Evolutionary conservation across 2,888 invertebrate genomes (phyloP).

Genomic region (Calephelis perditalis): DNA sequence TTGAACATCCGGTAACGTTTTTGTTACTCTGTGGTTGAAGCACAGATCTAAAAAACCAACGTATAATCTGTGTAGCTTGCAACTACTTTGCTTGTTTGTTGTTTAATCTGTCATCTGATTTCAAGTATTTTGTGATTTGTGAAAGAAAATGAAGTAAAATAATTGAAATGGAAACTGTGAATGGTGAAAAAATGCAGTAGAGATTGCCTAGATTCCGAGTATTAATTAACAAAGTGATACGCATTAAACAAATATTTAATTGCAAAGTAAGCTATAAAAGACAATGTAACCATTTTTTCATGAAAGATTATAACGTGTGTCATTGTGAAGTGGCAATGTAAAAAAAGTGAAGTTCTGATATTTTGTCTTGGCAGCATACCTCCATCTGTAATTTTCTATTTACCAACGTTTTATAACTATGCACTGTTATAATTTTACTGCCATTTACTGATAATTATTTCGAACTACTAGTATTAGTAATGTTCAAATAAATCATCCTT

Average conservation of each 20-base stretch:
- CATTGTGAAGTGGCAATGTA: slow-evolving; percentile 9
- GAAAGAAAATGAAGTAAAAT: slow-evolving; percentile 19
- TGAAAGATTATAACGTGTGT: slow-evolving; percentile 12
- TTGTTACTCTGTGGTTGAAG: no score
- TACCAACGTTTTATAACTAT: not conserved
- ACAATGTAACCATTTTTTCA: slow-evolving; percentile 15
- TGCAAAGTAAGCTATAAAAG: slow-evolving; percentile 5
- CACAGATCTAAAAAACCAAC: no score
- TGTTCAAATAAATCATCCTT: not conserved
- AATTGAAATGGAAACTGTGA: slow-evolving; percentile 12
- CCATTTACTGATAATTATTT: not conserved
- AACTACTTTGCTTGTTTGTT: not conserved
- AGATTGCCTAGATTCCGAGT: slow-evolving; percentile 4
- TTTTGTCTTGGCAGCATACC: slow-evolving; percentile 18
- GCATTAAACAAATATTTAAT: not conserved
- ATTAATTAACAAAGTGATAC: slow-evolving; percentile 1
- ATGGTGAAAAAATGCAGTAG: slow-evolving; percentile 12
- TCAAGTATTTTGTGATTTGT: slow-evolving; percentile 17
- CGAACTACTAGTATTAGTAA: not conserved
- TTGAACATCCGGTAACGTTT: no score
- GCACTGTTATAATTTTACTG: slow-evolving; percentile 1
- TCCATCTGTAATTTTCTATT: slow-evolving; percentile 13
- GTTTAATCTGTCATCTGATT: slow-evolving; percentile 10
- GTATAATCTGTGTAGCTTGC: no score
- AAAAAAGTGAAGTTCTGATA: slow-evolving; percentile 10